Evolutionary conservation across 1,140 invertebrate genomes (phyloP).

Genomic region (Calosoma granatense): DNA sequence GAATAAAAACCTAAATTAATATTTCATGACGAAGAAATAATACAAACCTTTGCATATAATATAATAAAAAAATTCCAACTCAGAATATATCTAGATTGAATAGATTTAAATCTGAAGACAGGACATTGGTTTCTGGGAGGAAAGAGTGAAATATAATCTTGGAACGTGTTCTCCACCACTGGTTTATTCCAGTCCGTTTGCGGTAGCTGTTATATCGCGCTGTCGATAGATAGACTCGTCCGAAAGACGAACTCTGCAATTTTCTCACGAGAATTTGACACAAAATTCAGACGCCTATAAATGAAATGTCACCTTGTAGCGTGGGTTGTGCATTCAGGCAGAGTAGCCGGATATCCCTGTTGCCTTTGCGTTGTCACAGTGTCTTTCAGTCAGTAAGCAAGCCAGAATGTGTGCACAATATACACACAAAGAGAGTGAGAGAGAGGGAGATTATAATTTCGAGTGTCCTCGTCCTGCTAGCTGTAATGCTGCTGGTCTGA

Average conservation of each 20-base stretch:
- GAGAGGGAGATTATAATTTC: too few relatives aligned
- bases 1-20: too few relatives aligned
- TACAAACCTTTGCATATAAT: too few relatives aligned
- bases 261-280: conserved; percentile 17
- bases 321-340: neutral
- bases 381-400: neutral
- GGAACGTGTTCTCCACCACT: neutral
- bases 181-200: neutral
- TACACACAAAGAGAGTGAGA: neutral
- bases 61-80: too few relatives aligned
- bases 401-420: too few relatives aligned
- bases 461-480: neutral
- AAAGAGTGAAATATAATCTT: too few relatives aligned
- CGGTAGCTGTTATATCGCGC: neutral
- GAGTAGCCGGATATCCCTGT: neutral
- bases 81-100: too few relatives aligned
- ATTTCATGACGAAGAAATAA: too few relatives aligned
- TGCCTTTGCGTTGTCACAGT: neutral
- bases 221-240: neutral
- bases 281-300: conserved; percentile 20
- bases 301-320: conserved; percentile 20
- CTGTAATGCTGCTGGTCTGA: too few relatives aligned
- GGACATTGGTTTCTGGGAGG: too few relatives aligned
- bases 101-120: too few relatives aligned
- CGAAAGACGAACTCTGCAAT: neutral